Conservation (phyloP, 2,797 vertebrate species). For the Melanogrammus aeglefinus region DNA sequence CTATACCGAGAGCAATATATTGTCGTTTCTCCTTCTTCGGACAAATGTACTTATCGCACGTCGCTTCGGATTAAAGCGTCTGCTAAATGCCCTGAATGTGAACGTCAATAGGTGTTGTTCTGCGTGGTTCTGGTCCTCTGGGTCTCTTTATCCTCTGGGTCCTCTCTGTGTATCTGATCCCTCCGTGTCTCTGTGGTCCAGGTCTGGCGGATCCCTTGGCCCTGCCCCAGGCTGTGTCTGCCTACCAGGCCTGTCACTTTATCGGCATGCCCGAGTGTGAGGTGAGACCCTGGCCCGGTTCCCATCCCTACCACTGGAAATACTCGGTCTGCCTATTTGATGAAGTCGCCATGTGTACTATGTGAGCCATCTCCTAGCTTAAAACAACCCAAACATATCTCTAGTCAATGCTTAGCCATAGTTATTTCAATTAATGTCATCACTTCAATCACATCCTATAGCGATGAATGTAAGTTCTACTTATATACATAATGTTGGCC, state of each 20-base stretch:
- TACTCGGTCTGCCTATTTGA: background rate
- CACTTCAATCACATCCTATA: too few species aligned
- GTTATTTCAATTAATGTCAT: too few species aligned
- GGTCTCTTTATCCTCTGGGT: slow-evolving; percentile 80
- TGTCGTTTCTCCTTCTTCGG: too few species aligned
- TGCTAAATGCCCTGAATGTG: background rate
- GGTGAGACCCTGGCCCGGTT: slow-evolving; percentile 66
- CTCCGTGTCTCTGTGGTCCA: slow-evolving; percentile 43
- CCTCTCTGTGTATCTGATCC: slow-evolving; percentile 49
- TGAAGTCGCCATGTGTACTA: background rate
- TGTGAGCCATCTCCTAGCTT: background rate
- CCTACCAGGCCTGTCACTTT: slow-evolving; percentile 95
- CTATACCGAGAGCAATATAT: too few species aligned
- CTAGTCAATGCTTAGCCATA: too few species aligned
- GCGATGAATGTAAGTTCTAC: too few species aligned
- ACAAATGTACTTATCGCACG: too few species aligned
- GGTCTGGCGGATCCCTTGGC: slow-evolving; percentile 91
- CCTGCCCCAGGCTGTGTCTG: slow-evolving; percentile 89
- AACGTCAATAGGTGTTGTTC: background rate
- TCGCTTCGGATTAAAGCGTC: too few species aligned
- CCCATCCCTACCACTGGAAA: background rate
- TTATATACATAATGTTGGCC: too few species aligned
- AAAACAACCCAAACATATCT: background rate
- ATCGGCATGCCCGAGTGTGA: slow-evolving; percentile 99
- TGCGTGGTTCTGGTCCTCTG: too few species aligned